Evolutionary conservation across 2,888 invertebrate species (phyloP).

Genomic region (Campoletis raptor): DNA sequence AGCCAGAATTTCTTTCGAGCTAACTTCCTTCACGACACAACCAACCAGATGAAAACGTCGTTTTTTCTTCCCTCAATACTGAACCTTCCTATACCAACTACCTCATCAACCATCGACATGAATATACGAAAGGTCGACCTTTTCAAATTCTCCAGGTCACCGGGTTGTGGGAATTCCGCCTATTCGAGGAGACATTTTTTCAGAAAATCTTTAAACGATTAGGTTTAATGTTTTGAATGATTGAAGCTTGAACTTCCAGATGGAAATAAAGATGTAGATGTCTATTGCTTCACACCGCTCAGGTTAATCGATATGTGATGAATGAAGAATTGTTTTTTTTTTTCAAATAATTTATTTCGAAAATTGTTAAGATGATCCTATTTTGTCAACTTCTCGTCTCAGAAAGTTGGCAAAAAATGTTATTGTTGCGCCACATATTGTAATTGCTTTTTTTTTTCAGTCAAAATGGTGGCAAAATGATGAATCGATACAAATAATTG

Average conservation of each 20-base stretch:
- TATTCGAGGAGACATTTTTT: slow-evolving; percentile 1
- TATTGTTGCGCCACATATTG: background rate
- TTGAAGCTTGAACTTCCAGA: background rate
- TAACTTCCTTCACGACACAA: slow-evolving; percentile 19
- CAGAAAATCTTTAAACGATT: background rate
- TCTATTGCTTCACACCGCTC: background rate
- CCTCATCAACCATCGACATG: slow-evolving; percentile 27
- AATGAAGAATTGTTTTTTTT: background rate
- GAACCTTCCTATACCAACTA: background rate
- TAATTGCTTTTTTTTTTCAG: background rate
- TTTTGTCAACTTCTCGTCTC: background rate
- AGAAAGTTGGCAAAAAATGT: background rate
- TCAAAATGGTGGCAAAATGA: background rate
- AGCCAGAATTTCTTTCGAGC: slow-evolving; percentile 12
- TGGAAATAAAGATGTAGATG: background rate
- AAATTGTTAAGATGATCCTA: background rate
- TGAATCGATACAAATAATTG: background rate
- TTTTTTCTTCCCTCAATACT: slow-evolving; percentile 3
- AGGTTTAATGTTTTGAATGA: background rate
- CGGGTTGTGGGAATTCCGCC: slow-evolving; percentile 38
- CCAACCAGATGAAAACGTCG: slow-evolving; percentile 48
- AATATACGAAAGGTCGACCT: slow-evolving; percentile 37
- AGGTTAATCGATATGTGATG: background rate
- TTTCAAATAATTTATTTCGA: background rate
- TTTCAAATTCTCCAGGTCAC: slow-evolving; percentile 42